Evolutionary conservation across 2,113 vertebrate genomes (phyloP).

Genomic region (Oncorhynchus gorbuscha): DNA sequence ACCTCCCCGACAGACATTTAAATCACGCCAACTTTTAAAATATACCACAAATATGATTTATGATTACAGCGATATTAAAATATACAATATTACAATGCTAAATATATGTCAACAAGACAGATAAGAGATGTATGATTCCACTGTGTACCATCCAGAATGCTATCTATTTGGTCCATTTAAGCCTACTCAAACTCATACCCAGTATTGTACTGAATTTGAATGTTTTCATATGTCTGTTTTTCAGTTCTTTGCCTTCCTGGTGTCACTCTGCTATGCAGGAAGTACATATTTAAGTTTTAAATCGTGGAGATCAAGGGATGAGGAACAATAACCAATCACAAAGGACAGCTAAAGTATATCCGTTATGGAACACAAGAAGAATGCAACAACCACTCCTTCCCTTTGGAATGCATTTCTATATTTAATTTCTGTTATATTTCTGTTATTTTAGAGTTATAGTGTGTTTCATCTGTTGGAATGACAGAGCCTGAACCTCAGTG

Average conservation of each 20-base stretch:
- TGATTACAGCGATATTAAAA: neutral
- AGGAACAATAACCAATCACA: conserved; percentile 47
- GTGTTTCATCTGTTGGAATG: too few species aligned
- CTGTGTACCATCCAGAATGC: neutral
- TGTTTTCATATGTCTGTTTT: conserved; percentile 7
- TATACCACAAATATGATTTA: neutral
- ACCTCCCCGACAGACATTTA: neutral
- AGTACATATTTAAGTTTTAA: conserved; percentile 84
- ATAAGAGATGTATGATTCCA: neutral
- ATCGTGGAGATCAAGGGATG: conserved; percentile 77
- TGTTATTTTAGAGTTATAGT: too few species aligned
- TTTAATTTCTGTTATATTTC: neutral
- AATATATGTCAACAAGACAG: too few species aligned
- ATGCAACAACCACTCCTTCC: neutral
- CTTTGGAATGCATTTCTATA: neutral
- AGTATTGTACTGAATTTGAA: neutral
- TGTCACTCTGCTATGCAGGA: conserved; percentile 84
- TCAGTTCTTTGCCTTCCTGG: conserved; percentile 90
- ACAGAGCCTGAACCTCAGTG: too few species aligned
- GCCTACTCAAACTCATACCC: neutral
- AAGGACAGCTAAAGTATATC: neutral
- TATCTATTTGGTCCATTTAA: neutral
- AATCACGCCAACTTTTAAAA: neutral
- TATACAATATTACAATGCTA: neutral
- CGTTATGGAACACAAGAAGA: neutral